A percentile compares a stretch with the other conserved stretches of the same genome.
Conservation (phyloP, 2,113 vertebrate species). For the Larimichthys polyactis region DNA sequence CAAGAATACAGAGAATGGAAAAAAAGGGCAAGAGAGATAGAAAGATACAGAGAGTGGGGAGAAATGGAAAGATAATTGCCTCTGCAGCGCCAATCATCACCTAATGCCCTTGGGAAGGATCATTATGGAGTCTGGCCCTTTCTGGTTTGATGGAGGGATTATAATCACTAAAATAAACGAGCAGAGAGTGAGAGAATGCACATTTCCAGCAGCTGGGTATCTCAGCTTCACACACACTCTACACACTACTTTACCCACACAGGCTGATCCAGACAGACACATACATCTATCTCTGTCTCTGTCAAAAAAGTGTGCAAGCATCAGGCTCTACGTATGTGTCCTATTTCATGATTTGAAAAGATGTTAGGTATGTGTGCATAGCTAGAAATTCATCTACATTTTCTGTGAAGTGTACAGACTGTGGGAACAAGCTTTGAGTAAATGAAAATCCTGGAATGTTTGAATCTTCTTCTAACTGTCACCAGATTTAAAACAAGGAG, state of each 20-base stretch:
- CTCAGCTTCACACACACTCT: conserved; percentile 15
- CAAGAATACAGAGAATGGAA: conserved; percentile 26
- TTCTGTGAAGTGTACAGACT: conserved; percentile 16
- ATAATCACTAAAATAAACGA: conserved; percentile 80
- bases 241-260: conserved; percentile 22
- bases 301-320: conserved; percentile 16
- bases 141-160: conserved; percentile 75
- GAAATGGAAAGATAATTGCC: conserved; percentile 73
- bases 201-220: conserved; percentile 67
- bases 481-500: background rate
- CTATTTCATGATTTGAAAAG: conserved; percentile 42
- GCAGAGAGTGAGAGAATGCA: conserved; percentile 80
- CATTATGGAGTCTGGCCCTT: conserved; percentile 76
- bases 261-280: conserved; percentile 33
- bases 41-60: conserved; percentile 36
- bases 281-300: conserved; percentile 43
- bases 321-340: conserved; percentile 20
- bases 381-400: conserved; percentile 7
- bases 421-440: background rate
- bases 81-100: conserved; percentile 74
- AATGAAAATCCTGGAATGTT: conserved; percentile 3
- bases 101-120: conserved; percentile 71
- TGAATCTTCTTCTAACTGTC: background rate
- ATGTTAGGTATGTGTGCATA: conserved; percentile 15
- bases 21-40: conserved; percentile 22